Evolutionary conservation across 2,113 vertebrate genomes (phyloP).

Genomic region (Phyllostomus discolor): DNA sequence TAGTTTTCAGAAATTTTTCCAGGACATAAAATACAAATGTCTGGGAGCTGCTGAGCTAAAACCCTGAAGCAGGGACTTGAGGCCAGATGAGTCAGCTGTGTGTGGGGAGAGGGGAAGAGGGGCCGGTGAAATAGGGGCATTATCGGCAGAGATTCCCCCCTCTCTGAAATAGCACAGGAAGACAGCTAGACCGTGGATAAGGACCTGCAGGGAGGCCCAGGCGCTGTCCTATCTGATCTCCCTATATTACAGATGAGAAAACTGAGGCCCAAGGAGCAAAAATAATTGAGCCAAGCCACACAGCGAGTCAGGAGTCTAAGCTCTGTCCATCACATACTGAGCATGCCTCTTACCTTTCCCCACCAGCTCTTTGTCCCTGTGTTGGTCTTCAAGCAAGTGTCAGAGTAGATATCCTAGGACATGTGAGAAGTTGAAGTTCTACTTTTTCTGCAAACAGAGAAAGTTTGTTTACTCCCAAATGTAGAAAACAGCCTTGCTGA

Average conservation of each 20-base stretch:
- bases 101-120: too few species aligned
- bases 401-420: too few species aligned
- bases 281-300: background rate
- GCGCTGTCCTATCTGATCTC: background rate
- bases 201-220: background rate
- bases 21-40: conserved; percentile 30
- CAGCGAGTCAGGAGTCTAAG: background rate
- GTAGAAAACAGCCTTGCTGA: too few species aligned
- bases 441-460: background rate
- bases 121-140: background rate
- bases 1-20: background rate
- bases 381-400: too few species aligned
- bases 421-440: background rate
- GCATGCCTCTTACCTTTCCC: too few species aligned
- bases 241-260: background rate
- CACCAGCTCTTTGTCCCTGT: background rate
- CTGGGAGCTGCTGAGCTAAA: background rate
- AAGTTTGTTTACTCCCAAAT: background rate
- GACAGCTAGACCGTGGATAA: background rate
- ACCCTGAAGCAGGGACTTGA: background rate
- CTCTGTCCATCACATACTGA: background rate
- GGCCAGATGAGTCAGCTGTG: background rate
- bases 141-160: background rate
- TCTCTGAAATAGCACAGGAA: background rate
- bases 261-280: background rate